phyloP scores from a whole-genome alignment of 2,888 invertebrate species.

The Ceratothoa steindachneri region DNA sequence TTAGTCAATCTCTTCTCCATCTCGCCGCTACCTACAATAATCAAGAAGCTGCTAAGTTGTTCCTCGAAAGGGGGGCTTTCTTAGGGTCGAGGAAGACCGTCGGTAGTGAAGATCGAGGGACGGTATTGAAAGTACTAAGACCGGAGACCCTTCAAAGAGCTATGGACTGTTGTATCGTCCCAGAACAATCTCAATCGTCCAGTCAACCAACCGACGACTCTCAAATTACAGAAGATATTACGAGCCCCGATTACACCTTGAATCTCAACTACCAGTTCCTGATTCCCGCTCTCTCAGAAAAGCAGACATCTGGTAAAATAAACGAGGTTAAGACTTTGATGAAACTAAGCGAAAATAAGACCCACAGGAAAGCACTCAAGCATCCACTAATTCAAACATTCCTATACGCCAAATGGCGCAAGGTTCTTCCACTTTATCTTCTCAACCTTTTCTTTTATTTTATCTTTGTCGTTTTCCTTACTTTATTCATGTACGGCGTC shows the following conservation, averaged over 20 bases:
- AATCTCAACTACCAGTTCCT: constrained; percentile 39
- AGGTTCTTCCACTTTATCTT: constrained; percentile 32
- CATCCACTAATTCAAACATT: constrained; percentile 40
- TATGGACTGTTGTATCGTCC: constrained; percentile 43
- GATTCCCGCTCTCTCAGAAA: constrained; percentile 17
- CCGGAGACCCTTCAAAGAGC: constrained; percentile 28
- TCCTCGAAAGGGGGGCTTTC: constrained; percentile 36
- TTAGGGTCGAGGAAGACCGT: constrained; percentile 24
- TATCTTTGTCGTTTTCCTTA: constrained; percentile 37
- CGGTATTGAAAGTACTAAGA: constrained; percentile 17
- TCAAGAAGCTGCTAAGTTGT: constrained; percentile 34
- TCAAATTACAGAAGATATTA: constrained; percentile 20
- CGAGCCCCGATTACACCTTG: constrained; percentile 28
- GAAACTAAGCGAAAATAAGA: constrained; percentile 29
- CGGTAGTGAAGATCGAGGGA: constrained; percentile 7
- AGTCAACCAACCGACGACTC: constrained; percentile 6
- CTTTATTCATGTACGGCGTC: constrained; percentile 31
- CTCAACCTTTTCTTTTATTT: constrained; percentile 31
- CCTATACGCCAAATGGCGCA: constrained; percentile 44
- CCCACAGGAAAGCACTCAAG: constrained; percentile 27
- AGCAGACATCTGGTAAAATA: not conserved
- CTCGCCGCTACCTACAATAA: constrained; percentile 36
- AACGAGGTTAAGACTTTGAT: constrained; percentile 36
- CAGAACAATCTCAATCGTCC: not conserved
- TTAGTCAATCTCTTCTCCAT: constrained; percentile 24